Conservation (phyloP, 2,888 invertebrate species). For the Perithous albicinctus region DNA sequence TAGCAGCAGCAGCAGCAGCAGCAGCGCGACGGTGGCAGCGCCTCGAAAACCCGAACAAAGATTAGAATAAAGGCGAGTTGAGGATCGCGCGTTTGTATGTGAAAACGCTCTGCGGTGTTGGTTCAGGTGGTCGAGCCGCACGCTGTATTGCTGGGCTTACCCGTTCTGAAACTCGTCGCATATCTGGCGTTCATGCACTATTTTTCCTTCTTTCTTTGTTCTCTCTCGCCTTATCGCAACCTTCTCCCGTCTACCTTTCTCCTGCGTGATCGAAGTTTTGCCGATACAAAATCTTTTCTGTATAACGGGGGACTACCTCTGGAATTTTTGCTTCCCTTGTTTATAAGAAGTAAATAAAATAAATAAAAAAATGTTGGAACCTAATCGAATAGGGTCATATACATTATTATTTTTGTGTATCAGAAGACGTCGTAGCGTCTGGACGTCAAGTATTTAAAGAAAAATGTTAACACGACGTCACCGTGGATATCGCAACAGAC, state of each 20-base stretch:
- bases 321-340: too few relatives aligned
- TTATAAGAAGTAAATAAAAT: too few relatives aligned
- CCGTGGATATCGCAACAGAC: too few relatives aligned
- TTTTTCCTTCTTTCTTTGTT: slow-evolving; percentile 35
- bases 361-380: too few relatives aligned
- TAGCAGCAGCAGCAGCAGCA: slow-evolving; percentile 11
- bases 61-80: slow-evolving; percentile 39
- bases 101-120: slow-evolving; percentile 59
- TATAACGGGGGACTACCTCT: too few relatives aligned
- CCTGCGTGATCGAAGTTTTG: too few relatives aligned
- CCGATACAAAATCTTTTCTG: not conserved
- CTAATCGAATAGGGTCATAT: too few relatives aligned
- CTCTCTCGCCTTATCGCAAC: slow-evolving; percentile 23
- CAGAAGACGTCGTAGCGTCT: too few relatives aligned
- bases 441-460: too few relatives aligned
- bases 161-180: slow-evolving; percentile 3
- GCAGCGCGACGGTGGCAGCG: slow-evolving; percentile 31
- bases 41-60: slow-evolving; percentile 61
- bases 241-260: slow-evolving; percentile 20
- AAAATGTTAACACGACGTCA: too few relatives aligned
- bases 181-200: not conserved
- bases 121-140: slow-evolving; percentile 69
- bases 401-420: too few relatives aligned
- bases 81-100: slow-evolving; percentile 4
- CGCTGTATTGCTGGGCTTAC: not conserved